Conservation (phyloP, 2,113 vertebrate genomes). For the Vireo altiloquus region DNA sequence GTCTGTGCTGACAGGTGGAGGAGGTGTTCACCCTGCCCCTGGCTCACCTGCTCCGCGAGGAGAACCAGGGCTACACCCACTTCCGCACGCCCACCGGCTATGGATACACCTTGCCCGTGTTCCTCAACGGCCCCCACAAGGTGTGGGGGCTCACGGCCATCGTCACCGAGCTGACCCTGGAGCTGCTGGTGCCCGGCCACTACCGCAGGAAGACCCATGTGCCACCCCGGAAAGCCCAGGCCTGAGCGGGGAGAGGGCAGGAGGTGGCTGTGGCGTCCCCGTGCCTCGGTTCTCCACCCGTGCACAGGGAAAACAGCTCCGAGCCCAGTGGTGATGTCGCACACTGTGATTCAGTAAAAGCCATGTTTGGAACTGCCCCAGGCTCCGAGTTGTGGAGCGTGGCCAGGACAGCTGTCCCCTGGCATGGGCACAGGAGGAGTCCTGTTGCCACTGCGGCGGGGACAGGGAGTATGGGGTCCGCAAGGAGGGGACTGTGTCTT, state of each 20-base stretch:
- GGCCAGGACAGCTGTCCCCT: neutral
- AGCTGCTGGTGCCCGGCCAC: slow-evolving; percentile 55
- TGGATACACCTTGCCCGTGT: slow-evolving; percentile 85
- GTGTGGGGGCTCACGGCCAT: slow-evolving; percentile 92
- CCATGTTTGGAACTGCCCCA: neutral
- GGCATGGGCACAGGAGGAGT: neutral
- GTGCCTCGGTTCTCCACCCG: accelerated
- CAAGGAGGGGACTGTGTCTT: neutral
- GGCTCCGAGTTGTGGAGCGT: accelerated
- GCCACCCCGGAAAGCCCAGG: accelerated
- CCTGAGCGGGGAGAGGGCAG: accelerated
- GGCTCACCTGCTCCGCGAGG: slow-evolving; percentile 76
- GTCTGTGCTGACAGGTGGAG: slow-evolving; percentile 77
- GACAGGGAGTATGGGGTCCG: accelerated
- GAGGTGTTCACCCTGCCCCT: slow-evolving; percentile 85
- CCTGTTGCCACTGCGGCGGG: accelerated
- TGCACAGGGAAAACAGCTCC: accelerated
- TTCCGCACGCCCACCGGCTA: slow-evolving; percentile 78
- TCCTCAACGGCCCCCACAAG: slow-evolving; percentile 80
- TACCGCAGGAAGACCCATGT: slow-evolving; percentile 37
- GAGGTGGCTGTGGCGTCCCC: accelerated
- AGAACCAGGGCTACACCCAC: slow-evolving; percentile 87
- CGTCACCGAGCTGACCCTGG: slow-evolving; percentile 80
- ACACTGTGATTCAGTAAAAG: neutral
- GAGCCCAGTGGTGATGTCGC: neutral